Evolutionary conservation across 1,140 invertebrate genomes (phyloP).

Genomic region (Oncopeltus fasciatus): DNA sequence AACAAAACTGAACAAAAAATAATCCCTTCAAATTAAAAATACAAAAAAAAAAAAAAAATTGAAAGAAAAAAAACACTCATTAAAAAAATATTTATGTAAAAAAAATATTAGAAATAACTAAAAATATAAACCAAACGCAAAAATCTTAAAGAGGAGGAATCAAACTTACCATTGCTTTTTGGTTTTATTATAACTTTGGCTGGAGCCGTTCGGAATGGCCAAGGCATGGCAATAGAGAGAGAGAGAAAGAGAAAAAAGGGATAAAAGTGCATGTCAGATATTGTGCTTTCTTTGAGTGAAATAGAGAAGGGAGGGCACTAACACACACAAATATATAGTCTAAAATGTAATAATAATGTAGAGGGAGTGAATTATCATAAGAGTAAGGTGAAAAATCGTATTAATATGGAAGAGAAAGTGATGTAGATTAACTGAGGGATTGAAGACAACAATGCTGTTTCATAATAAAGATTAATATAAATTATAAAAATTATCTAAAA

Average conservation of each 20-base stretch:
- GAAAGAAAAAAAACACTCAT: constrained; percentile 6
- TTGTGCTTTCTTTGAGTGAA: constrained; percentile 15
- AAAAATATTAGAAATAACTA: constrained; percentile 17
- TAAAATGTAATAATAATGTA: too few relatives aligned
- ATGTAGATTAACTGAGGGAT: too few relatives aligned
- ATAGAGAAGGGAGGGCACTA: not conserved
- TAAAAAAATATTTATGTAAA: constrained; percentile 9
- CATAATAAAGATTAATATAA: too few relatives aligned
- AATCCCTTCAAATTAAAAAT: not conserved
- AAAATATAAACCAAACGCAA: constrained; percentile 22
- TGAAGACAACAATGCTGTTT: too few relatives aligned
- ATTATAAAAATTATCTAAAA: too few relatives aligned
- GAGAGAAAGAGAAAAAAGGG: constrained; percentile 23
- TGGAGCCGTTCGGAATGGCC: constrained; percentile 34
- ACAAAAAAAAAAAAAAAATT: not conserved
- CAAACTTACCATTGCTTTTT: constrained; percentile 41
- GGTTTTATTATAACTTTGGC: constrained; percentile 41
- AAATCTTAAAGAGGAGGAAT: constrained; percentile 24
- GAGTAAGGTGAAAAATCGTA: too few relatives aligned
- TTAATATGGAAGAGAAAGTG: too few relatives aligned
- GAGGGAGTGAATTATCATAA: too few relatives aligned
- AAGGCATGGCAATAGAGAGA: constrained; percentile 25
- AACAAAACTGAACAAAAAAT: constrained; percentile 3
- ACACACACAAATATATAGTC: not conserved
- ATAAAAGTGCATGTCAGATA: constrained; percentile 26